These are phyloP conservation scores for Sarcoramphus papa DNA, from an alignment of 2,797 vertebrate species.

Conservation along the genomic window DNA sequence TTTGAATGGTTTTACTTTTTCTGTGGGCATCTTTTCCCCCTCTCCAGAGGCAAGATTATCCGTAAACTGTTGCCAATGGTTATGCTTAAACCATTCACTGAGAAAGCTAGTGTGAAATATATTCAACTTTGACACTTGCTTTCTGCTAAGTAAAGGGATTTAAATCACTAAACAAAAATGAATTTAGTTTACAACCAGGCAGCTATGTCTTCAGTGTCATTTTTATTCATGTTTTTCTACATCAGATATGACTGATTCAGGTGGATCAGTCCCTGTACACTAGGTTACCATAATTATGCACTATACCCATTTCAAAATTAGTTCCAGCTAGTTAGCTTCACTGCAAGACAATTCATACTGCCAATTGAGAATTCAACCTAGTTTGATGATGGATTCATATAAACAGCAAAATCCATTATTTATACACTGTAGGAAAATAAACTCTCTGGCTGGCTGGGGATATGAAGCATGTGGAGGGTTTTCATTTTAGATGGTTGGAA, in stretches of 20 bases:
- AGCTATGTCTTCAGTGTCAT: not conserved
- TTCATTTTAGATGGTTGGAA: slow-evolving; percentile 71
- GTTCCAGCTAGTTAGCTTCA: slow-evolving; percentile 80
- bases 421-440: slow-evolving; percentile 77
- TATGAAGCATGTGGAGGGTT: slow-evolving; percentile 66
- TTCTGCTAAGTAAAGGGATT: slow-evolving; percentile 20
- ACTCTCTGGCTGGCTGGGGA: slow-evolving; percentile 52
- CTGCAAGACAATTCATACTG: slow-evolving; percentile 74
- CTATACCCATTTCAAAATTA: slow-evolving; percentile 73
- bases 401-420: slow-evolving; percentile 78
- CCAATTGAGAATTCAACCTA: slow-evolving; percentile 69
- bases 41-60: slow-evolving; percentile 56
- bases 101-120: slow-evolving; percentile 45
- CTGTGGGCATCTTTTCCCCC: not conserved
- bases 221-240: not conserved
- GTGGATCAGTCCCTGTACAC: slow-evolving; percentile 43
- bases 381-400: slow-evolving; percentile 76
- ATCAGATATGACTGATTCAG: slow-evolving; percentile 10
- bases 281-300: slow-evolving; percentile 60
- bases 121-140: slow-evolving; percentile 18
- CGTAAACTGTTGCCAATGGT: slow-evolving; percentile 10
- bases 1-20: slow-evolving; percentile 53
- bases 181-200: not conserved
- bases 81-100: slow-evolving; percentile 32
- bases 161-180: not conserved